A percentile compares a stretch with the other conserved stretches of the same genome.
Conservation (phyloP, 2,113 vertebrate genomes). For the Greenwoodochromis staneri region DNA sequence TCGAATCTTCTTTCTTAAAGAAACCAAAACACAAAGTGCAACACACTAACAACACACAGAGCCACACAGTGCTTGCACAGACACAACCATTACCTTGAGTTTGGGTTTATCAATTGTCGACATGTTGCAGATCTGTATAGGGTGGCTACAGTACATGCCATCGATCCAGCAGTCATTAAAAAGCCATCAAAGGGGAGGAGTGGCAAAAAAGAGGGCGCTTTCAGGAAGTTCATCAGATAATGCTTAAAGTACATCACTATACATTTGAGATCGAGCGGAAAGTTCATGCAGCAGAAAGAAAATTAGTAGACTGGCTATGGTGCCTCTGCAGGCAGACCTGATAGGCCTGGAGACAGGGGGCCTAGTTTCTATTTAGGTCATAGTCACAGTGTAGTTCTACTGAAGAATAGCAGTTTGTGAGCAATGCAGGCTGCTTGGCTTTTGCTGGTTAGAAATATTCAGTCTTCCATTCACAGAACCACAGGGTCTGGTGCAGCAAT, state of each 20-base stretch:
- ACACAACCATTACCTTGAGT: conserved; percentile 78
- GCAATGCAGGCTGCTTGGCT: neutral
- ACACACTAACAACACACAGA: conserved; percentile 24
- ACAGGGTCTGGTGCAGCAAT: neutral
- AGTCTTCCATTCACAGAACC: neutral
- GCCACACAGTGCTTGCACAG: conserved; percentile 32
- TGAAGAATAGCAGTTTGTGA: neutral
- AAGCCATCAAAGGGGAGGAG: neutral
- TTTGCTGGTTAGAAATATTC: neutral
- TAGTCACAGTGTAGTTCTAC: neutral
- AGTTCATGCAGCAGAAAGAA: neutral
- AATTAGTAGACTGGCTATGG: neutral
- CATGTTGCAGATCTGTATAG: conserved; percentile 70
- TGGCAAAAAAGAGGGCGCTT: neutral
- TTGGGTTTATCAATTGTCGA: conserved; percentile 85
- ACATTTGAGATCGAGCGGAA: neutral
- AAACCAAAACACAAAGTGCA: neutral
- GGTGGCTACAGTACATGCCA: conserved; percentile 12
- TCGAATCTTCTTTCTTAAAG: neutral
- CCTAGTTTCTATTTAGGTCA: conserved; percentile 30
- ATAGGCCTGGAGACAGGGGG: neutral
- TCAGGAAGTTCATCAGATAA: neutral
- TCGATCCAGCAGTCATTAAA: neutral
- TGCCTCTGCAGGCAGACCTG: neutral
- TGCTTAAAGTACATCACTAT: neutral